Evolutionary conservation across 2,888 invertebrate genomes (phyloP).

Genomic region (Halictus quadricinctus): DNA sequence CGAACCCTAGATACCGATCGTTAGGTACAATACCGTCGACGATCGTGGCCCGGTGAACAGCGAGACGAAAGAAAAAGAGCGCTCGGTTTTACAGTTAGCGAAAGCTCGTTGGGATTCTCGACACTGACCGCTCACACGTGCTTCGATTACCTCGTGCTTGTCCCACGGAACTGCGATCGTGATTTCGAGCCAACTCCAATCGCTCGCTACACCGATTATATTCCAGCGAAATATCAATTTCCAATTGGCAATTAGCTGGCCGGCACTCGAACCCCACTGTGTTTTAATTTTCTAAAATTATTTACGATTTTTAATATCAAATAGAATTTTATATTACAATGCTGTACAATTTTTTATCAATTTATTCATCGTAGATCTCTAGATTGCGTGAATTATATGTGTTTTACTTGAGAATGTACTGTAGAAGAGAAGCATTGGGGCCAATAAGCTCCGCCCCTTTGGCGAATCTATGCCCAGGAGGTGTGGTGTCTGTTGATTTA

Average conservation of each 20-base stretch:
- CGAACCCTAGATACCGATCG: background rate
- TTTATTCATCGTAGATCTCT: background rate
- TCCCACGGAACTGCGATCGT: constrained; percentile 46
- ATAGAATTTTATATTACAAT: background rate
- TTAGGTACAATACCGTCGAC: background rate
- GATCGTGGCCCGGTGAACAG: constrained; percentile 32
- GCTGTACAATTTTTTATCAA: background rate
- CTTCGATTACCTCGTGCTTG: constrained; percentile 57
- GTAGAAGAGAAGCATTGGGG: background rate
- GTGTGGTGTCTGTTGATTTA: background rate
- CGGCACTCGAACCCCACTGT: background rate
- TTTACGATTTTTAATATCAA: background rate
- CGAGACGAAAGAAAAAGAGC: constrained; percentile 43
- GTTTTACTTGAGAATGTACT: background rate
- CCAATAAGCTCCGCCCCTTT: background rate
- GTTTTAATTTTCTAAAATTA: background rate
- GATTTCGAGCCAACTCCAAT: constrained; percentile 53
- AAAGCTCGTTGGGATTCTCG: constrained; percentile 64
- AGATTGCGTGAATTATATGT: background rate
- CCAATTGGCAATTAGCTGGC: background rate
- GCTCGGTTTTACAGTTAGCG: constrained; percentile 65
- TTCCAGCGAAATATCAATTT: constrained; percentile 11
- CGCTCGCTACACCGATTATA: constrained; percentile 8
- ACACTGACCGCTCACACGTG: constrained; percentile 54
- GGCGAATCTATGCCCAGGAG: background rate